Evolutionary conservation across 2,888 invertebrate species (phyloP), one percentile per base, ranked within the genome.

Genomic region (Poecilobothrus nobilitatus): DNA sequence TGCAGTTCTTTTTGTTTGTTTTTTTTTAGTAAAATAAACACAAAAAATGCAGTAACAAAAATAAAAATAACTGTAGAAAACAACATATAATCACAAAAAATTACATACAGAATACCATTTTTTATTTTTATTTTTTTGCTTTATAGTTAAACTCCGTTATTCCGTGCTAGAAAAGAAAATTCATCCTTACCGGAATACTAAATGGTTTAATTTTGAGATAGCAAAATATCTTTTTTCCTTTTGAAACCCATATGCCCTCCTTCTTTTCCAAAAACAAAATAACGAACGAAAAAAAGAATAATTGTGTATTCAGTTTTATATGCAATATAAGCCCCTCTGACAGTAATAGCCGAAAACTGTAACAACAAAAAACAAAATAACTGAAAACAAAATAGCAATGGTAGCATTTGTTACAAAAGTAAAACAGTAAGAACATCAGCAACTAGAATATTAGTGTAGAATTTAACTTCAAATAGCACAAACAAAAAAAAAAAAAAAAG

Each of bases 141-240:
- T 15, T 41, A 2, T 41, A 12, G 41, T 41, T 6, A 12, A 12
- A 12, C 41, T 41, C 15, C 27, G 41, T 41, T 41, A 12, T 41
- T 41, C 41, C 15, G 12, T 41, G 9, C 41, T 15, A 41, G 27
- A 12, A 53, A 53, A 53, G 53, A 53, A n/a, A 53, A 53, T 6
- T 53, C n/a, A 12, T 53, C 18, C 53, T 53, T 53, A 53, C 53
- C 53, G 53, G 53, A 53, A 53, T 53, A 53, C 53, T 53, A 53
- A 53, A 53, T 53, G 53, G 12, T 53, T 53, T 53, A 53, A 53
- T 53, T 53, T 15, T 18, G 53, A 27, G 27, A 53, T 53, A 53
- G 53, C 53, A 53, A 53, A 34, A 53, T 53, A 53, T 53, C 18
- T 53, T 53, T n/a, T 53, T 53, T 53, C 18, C 18, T 53, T 12